phyloP scores from a whole-genome alignment of 2,888 invertebrate species.

The Meiosimyza platycephala region DNA sequence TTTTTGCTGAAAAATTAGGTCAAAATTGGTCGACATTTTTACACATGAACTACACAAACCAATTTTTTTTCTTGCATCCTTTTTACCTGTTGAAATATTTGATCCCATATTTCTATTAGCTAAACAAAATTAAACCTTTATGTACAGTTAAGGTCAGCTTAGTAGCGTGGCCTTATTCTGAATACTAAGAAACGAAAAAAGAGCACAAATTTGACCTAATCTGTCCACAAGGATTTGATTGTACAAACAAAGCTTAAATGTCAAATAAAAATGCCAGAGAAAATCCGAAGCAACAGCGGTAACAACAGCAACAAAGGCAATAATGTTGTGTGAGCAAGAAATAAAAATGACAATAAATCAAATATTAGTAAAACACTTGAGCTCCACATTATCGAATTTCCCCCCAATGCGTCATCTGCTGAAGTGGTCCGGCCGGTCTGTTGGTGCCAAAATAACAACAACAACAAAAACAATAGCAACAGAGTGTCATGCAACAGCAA shows the following conservation, averaged over 20 bases:
- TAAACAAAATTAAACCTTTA: no score
- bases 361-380: conserved; percentile 25
- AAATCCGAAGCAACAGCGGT: neutral
- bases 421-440: neutral
- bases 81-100: conserved; percentile 4
- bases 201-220: conserved; percentile 23
- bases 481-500: neutral
- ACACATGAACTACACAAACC: neutral
- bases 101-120: conserved; percentile 3
- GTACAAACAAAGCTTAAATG: conserved; percentile 22
- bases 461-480: neutral
- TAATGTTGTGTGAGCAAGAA: neutral
- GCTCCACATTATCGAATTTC: neutral
- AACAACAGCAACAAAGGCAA: neutral
- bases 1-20: conserved; percentile 22
- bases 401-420: neutral
- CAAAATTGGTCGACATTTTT: conserved; percentile 14
- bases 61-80: neutral
- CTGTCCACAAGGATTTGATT: conserved; percentile 23
- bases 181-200: neutral
- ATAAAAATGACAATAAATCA: conserved; percentile 18
- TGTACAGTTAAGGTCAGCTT: no score
- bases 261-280: conserved; percentile 2
- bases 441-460: neutral
- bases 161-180: neutral